Conservation (phyloP, 2,888 invertebrate genomes). For the Epinotia bilunana region DNA sequence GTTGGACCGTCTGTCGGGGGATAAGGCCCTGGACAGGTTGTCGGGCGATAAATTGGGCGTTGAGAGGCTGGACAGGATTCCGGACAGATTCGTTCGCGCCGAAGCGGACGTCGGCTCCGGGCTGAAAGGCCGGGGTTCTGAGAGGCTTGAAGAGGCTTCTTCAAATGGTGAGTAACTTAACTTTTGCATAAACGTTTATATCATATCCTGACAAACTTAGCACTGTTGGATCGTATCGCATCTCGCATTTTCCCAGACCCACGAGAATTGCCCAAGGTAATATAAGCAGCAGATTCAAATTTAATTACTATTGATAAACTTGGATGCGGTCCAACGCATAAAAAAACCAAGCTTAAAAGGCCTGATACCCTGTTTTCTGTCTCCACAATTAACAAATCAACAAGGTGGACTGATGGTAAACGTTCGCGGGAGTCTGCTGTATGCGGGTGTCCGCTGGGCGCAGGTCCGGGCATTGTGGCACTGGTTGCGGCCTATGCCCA, state of each 20-base stretch:
- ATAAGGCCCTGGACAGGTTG: conserved; percentile 54
- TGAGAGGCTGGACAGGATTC: conserved; percentile 51
- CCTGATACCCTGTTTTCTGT: too few species aligned
- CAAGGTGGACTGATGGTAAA: too few species aligned
- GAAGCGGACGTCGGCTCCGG: conserved; percentile 79
- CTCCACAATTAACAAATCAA: too few species aligned
- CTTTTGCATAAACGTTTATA: not conserved
- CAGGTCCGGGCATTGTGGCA: too few species aligned
- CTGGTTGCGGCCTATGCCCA: too few species aligned
- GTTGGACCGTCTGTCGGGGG: conserved; percentile 51
- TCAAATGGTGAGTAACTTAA: conserved; percentile 64
- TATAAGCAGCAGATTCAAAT: too few species aligned
- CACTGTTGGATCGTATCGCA: not conserved
- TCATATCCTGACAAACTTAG: not conserved
- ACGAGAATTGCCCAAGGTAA: not conserved
- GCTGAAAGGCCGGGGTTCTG: conserved; percentile 67
- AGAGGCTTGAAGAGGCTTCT: conserved; percentile 68
- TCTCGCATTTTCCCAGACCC: not conserved
- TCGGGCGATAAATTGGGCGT: conserved; percentile 60
- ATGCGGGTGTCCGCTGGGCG: too few species aligned
- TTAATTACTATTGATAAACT: too few species aligned
- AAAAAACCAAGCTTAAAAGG: too few species aligned
- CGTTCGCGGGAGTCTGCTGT: too few species aligned
- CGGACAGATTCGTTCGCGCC: conserved; percentile 66
- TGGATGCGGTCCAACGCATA: too few species aligned